phyloP scores from a whole-genome alignment of 1,140 invertebrate species.

The Zaprionus kolodkinae region DNA sequence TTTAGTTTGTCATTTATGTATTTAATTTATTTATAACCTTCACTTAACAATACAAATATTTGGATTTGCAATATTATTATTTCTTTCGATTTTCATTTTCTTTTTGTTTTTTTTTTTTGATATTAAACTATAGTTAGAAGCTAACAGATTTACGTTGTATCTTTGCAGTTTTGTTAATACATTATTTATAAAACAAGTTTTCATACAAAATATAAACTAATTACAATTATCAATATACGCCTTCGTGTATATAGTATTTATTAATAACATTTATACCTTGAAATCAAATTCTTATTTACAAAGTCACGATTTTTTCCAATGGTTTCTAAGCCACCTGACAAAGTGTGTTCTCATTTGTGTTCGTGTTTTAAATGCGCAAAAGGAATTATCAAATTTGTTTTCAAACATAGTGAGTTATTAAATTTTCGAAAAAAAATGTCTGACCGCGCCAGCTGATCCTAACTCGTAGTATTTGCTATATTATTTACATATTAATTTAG shows the following conservation, averaged over 20 bases:
- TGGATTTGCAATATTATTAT: constrained; percentile 33
- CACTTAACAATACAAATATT: constrained; percentile 66
- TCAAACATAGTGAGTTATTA: constrained; percentile 29
- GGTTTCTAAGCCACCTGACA: constrained; percentile 34
- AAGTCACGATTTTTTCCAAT: constrained; percentile 28
- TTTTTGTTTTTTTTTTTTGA: neutral
- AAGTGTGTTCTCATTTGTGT: constrained; percentile 12
- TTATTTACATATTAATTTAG: constrained; percentile 63
- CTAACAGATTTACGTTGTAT: constrained; percentile 53
- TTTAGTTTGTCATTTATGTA: constrained; percentile 44
- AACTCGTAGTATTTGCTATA: constrained; percentile 47
- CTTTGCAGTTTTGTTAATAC: constrained; percentile 45
- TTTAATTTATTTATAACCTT: constrained; percentile 49
- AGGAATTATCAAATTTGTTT: constrained; percentile 43
- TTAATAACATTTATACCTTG: constrained; percentile 36
- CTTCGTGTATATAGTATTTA: constrained; percentile 21
- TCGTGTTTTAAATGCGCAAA: constrained; percentile 52
- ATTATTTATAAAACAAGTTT: constrained; percentile 70
- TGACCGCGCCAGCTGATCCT: constrained; percentile 20
- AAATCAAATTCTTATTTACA: constrained; percentile 53
- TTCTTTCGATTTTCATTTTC: neutral
- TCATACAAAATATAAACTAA: constrained; percentile 78
- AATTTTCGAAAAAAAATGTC: constrained; percentile 27
- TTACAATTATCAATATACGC: constrained; percentile 68
- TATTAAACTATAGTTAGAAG: constrained; percentile 62